A percentile compares a stretch with the other conserved stretches of the same genome.
These are phyloP conservation scores for Rotaria macrura DNA, from an alignment of 2,888 invertebrate genomes.

Conservation along the genomic window DNA sequence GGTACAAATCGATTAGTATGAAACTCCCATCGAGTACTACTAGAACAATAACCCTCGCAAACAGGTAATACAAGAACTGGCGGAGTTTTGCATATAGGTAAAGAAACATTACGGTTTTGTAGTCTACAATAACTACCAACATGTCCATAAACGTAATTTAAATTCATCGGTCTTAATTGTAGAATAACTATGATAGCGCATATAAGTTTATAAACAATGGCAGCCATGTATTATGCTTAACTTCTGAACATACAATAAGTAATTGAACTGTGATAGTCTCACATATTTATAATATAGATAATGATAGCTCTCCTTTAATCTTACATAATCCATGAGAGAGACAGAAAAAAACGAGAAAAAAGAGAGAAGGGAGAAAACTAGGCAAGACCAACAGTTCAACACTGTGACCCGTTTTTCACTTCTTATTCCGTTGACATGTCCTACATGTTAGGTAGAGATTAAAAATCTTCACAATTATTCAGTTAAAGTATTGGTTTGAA, in stretches of 20 bases:
- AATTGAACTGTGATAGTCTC: not conserved
- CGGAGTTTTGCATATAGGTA: constrained; percentile 17
- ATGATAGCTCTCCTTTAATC: not conserved
- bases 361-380: not conserved
- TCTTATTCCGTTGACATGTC: not conserved
- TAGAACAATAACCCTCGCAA: not conserved
- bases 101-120: not conserved
- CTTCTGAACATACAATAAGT: not conserved
- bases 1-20: not conserved
- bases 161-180: not conserved
- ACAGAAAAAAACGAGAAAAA: not conserved
- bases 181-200: not conserved
- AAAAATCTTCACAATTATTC: too few relatives aligned
- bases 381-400: not conserved
- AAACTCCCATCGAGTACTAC: not conserved
- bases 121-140: not conserved
- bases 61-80: not conserved
- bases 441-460: too few relatives aligned
- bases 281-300: not conserved
- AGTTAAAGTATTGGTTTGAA: too few relatives aligned
- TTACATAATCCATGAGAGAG: not conserved
- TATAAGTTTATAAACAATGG: not conserved
- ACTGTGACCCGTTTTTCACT: not conserved
- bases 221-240: not conserved
- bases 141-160: not conserved